Evolutionary conservation across 2,113 vertebrate species (phyloP).

Genomic region (Eurypyga helias): DNA sequence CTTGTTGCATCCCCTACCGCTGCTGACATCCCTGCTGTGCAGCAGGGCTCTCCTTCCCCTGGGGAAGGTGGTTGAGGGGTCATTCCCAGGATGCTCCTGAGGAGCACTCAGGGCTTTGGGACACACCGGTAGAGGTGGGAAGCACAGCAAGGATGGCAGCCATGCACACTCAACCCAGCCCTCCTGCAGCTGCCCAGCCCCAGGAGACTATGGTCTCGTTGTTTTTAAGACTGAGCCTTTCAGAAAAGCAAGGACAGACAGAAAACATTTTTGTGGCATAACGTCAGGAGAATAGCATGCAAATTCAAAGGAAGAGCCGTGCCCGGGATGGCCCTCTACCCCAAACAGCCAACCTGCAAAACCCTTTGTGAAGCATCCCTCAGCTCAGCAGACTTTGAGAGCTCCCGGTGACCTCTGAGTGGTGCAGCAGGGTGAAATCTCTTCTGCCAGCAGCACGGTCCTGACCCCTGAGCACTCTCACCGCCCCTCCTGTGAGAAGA

Average conservation of each 20-base stretch:
- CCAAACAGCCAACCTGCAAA: neutral
- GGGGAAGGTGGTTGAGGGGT: rapidly evolving
- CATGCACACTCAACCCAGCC: rapidly evolving
- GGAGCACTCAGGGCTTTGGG: rapidly evolving
- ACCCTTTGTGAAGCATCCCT: neutral
- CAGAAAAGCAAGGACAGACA: neutral
- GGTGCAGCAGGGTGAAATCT: neutral
- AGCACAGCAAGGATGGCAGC: neutral
- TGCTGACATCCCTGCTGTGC: neutral
- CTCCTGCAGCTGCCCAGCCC: neutral
- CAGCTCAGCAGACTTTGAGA: neutral
- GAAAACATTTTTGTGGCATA: neutral
- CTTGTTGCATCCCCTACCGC: rapidly evolving
- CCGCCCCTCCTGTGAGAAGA: rapidly evolving
- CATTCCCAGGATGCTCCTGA: neutral
- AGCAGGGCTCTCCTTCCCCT: neutral
- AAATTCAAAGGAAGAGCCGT: neutral
- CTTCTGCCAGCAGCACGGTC: neutral
- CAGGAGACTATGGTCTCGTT: rapidly evolving
- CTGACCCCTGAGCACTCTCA: rapidly evolving
- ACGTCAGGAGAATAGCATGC: rapidly evolving
- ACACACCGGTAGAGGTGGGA: neutral
- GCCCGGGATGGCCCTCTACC: neutral
- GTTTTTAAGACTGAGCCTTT: neutral
- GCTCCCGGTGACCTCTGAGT: rapidly evolving